Base-by-base conservation (phyloP, 2,113 vertebrate species). In the Eclectus roratus region DNA sequence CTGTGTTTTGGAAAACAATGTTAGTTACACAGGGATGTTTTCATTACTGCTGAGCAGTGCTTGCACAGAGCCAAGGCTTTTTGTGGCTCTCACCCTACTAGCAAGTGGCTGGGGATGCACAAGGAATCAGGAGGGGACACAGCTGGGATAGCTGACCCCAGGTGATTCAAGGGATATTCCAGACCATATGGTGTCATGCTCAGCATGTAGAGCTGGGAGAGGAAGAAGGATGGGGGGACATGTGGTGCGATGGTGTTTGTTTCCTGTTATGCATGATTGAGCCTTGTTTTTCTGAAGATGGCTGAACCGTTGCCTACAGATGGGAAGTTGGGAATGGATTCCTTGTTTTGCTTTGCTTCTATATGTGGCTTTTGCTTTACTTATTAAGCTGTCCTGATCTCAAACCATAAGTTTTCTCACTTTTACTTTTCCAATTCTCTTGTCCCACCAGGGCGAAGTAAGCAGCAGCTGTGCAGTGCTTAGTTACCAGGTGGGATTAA, bases 91-190 rank as follows among this genome's bases (percentile, higher is more conserved):
- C 18, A 33, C 21, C 9, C 9, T 50, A 47, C 35, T 16, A 72
- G 49, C 0, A 0, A 27, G 35, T 4, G 35, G 23, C 27, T 44
- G 20, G 17, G 13, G 19, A 6, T 24, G 24, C 25, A 47, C 15
- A 52, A 3, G 14, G 49, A 46, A 13, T 13, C 53, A 21, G 58
- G 39, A 55, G 27, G 21, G 20, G 13, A 33, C 56, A 35, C 33
- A 35, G 56, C 20, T 58, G 33, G 13, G 33, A 35, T n/a, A n/a
- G 9, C 33, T 58, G 33, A 15, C 20, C 13, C 33, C 20, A 58
- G 33, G 33, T 58, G 56, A 24, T n/a, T 21, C 20, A 58, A 58
- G 21, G 33, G 33, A 58, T 58, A 24, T 58, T 58, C 33, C 56
- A 58, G 33, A 35, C 33, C 21, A 35, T 24, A 58, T 24, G 21